Evolutionary conservation across 2,797 vertebrate genomes (phyloP).

Genomic region (Pagetopsis macropterus): DNA sequence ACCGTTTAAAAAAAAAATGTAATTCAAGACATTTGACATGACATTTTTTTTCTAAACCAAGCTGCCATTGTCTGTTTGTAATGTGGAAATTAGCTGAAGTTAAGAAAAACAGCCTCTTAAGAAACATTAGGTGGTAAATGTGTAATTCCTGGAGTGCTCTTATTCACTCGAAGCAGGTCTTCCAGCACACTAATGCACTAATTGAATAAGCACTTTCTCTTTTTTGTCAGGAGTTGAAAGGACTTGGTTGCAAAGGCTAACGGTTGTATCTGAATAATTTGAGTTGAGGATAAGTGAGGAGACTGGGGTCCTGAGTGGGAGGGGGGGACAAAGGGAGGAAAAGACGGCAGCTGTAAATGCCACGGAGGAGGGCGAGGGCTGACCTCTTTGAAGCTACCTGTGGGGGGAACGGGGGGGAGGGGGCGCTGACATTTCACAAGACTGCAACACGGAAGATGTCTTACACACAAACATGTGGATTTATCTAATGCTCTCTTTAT

Average conservation of each 20-base stretch:
- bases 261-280: slow-evolving; percentile 49
- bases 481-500: slow-evolving; percentile 28
- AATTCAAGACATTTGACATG: slow-evolving; percentile 1
- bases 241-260: slow-evolving; percentile 18
- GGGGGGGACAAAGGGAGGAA: slow-evolving; percentile 37
- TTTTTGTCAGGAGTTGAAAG: slow-evolving; percentile 23
- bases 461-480: slow-evolving; percentile 38
- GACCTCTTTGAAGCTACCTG: slow-evolving; percentile 74
- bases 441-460: slow-evolving; percentile 35
- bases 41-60: neutral
- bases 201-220: slow-evolving; percentile 26
- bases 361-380: slow-evolving; percentile 55
- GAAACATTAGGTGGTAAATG: neutral
- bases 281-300: slow-evolving; percentile 35
- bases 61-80: neutral
- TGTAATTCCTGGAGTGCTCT: neutral
- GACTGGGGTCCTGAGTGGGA: slow-evolving; percentile 33
- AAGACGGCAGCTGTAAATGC: slow-evolving; percentile 75
- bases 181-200: slow-evolving; percentile 19
- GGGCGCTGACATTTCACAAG: slow-evolving; percentile 76
- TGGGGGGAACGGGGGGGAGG: slow-evolving; percentile 63
- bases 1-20: neutral
- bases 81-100: slow-evolving; percentile 1
- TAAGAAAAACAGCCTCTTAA: slow-evolving; percentile 3
- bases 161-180: slow-evolving; percentile 14